Conservation (phyloP, 2,797 vertebrate genomes). For the Schizopygopsis malacanthus region DNA sequence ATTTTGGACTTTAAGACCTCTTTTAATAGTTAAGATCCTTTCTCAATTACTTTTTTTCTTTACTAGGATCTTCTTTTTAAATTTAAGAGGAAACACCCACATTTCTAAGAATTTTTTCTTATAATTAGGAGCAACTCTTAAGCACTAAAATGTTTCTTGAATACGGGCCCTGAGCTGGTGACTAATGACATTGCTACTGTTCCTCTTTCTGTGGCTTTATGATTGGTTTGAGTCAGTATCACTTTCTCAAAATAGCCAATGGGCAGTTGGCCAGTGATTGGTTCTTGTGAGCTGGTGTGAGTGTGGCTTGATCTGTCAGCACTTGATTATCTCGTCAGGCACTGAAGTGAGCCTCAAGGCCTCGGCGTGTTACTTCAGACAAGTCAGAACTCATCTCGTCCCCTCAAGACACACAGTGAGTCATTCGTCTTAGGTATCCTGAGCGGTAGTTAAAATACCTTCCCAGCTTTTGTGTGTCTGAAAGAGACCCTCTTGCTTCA, state of each 20-base stretch:
- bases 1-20: too few relatives aligned
- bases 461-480: slow-evolving; percentile 15
- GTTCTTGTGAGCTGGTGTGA: neutral
- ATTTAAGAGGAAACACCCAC: too few relatives aligned
- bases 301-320: neutral
- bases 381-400: slow-evolving; percentile 17
- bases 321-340: neutral
- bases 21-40: too few relatives aligned
- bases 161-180: neutral
- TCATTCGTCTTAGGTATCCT: neutral
- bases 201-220: neutral
- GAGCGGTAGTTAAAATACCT: slow-evolving; percentile 42
- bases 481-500: neutral
- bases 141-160: too few relatives aligned
- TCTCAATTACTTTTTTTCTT: too few relatives aligned
- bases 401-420: neutral
- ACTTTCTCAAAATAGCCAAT: neutral
- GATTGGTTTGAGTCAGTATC: neutral
- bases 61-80: too few relatives aligned
- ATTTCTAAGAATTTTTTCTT: too few relatives aligned
- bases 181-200: neutral
- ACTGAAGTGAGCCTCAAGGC: neutral
- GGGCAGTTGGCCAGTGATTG: neutral
- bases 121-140: too few relatives aligned
- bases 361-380: neutral